Base-by-base conservation (phyloP, 1,140 invertebrate genomes). In the Danaus plexippus region DNA sequence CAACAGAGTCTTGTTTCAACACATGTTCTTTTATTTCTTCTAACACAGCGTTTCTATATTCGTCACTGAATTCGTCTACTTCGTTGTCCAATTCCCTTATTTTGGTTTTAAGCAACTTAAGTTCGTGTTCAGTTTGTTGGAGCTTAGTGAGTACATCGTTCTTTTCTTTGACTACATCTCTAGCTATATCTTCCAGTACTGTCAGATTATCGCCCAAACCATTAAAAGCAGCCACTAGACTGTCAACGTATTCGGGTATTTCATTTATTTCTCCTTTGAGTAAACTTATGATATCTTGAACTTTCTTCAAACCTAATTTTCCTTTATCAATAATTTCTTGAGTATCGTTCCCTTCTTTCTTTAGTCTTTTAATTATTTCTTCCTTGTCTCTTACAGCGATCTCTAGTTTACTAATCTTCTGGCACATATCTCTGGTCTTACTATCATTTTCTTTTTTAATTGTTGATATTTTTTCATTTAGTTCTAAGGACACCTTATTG, bases 191-290 rank as follows among this genome's bases (percentile, higher is more conserved):
- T 50, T 75, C 69, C 58, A 77, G 64, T 7, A 42, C 57, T 18
- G 48, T 59, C 43, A 80, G 52, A 18, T 63, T 66, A 45, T 71
- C 57, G 54, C 50, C 53, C 46, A 80, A 47, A 8, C 52, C 55
- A 18, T 52, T 61, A 44, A 73, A 69, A n/a, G 73, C 59, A n/a
- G 63, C 59, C 9, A 67, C 61, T 59, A 72, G 69, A 60, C 69
- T 69, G 41, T 75, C 70, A 44, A 77, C 63, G n/a, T 70, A 50
- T 47, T 72, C 62, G n/a, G 72, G 70, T 8, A 73, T 51, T 42
- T 71, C 71, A 53, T 69, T 54, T 11, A 71, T 69, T 55, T 74
- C 63, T 11, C 66, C 69, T 22, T 69, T 64, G 47, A 82, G 57
- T 47, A 68, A 56, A 7, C 10, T 22, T n/a, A 77, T 51, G 40